These are phyloP conservation scores for Plebejus melissa DNA, from an alignment of 2,888 invertebrate species.

Conservation along the genomic window DNA sequence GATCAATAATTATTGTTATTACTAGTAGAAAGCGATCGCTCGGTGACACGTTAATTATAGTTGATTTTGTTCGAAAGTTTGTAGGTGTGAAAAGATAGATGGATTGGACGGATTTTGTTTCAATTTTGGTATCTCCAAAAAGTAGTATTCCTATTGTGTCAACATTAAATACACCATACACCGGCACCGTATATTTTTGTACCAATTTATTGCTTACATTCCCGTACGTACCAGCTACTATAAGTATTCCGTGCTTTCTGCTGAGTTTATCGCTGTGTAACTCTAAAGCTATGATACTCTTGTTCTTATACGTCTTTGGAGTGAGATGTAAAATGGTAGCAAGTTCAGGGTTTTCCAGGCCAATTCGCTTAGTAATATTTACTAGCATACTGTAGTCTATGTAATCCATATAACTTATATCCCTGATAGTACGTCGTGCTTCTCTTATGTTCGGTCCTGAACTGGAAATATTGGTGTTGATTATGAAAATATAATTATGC, in stretches of 20 bases:
- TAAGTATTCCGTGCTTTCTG: constrained; percentile 65
- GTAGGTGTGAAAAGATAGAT: no score
- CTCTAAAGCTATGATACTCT: constrained; percentile 58
- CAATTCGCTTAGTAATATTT: constrained; percentile 43
- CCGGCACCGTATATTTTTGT: no score
- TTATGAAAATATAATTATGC: neutral
- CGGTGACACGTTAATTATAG: no score
- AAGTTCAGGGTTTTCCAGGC: constrained; percentile 51
- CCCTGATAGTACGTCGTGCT: constrained; percentile 45
- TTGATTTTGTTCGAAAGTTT: no score
- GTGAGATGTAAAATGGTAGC: constrained; percentile 45
- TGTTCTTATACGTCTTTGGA: constrained; percentile 54
- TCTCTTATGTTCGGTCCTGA: constrained; percentile 62
- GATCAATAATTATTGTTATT: no score
- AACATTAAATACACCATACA: neutral
- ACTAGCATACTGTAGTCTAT: constrained; percentile 45
- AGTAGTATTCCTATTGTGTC: neutral
- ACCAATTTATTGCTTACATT: neutral
- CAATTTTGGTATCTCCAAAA: no score
- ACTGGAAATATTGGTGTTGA: constrained; percentile 41
- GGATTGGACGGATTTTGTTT: no score
- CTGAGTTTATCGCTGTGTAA: constrained; percentile 59
- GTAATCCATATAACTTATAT: constrained; percentile 46
- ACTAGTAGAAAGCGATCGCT: no score
- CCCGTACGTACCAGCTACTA: constrained; percentile 55